Conservation (phyloP, 2,888 invertebrate species). For the Ariolimax columbianus region DNA sequence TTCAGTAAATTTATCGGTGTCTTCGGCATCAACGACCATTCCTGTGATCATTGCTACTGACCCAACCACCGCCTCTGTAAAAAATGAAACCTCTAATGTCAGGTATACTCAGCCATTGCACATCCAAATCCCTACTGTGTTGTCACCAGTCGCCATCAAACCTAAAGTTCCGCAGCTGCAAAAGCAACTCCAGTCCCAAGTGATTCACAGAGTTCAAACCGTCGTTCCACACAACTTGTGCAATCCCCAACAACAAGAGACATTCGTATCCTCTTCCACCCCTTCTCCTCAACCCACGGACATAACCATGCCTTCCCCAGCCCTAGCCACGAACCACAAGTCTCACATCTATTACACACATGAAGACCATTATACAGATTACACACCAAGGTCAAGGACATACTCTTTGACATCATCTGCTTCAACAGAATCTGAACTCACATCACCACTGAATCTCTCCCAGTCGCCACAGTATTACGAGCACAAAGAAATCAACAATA, state of each 20-base stretch:
- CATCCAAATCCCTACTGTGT: slow-evolving; percentile 43
- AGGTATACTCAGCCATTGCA: slow-evolving; percentile 40
- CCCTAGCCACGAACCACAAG: slow-evolving; percentile 4
- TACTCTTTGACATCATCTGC: slow-evolving; percentile 42
- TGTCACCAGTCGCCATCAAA: slow-evolving; percentile 33
- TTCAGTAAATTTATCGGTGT: background rate
- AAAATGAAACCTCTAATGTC: background rate
- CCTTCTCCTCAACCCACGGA: slow-evolving; percentile 2
- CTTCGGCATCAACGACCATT: background rate
- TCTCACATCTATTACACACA: slow-evolving; percentile 6
- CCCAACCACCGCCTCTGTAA: background rate
- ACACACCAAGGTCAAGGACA: slow-evolving; percentile 34
- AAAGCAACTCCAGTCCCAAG: background rate
- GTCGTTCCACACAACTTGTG: background rate
- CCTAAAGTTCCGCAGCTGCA: background rate
- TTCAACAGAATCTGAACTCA: slow-evolving; percentile 43
- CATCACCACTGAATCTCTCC: slow-evolving; percentile 45
- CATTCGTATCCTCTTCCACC: background rate
- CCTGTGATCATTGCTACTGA: background rate
- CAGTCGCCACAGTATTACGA: slow-evolving; percentile 45
- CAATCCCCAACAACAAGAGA: background rate
- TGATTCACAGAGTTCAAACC: background rate
- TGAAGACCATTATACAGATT: background rate
- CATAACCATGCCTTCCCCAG: background rate
- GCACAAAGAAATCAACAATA: slow-evolving; percentile 2